A percentile compares a stretch with the other conserved stretches of the same genome.
Conservation (phyloP, 2,113 vertebrate species). For the Onychostruthus taczanowskii region DNA sequence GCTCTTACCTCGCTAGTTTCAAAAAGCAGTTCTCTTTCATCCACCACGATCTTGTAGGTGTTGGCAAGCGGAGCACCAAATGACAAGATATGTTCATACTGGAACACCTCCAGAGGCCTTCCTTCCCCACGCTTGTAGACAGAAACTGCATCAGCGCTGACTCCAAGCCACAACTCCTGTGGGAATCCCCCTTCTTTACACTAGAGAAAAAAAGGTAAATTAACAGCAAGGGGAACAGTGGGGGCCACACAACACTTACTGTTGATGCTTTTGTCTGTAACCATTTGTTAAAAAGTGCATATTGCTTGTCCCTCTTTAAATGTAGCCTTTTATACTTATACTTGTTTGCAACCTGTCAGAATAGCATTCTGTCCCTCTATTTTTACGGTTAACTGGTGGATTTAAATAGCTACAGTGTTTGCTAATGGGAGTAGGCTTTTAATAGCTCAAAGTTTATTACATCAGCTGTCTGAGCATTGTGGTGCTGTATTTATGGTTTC, state of each 20-base stretch:
- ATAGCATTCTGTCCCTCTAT: neutral
- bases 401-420: neutral
- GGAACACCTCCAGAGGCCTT: constrained; percentile 89
- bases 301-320: neutral
- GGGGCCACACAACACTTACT: neutral
- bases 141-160: constrained; percentile 89
- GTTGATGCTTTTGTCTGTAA: neutral
- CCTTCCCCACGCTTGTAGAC: constrained; percentile 95
- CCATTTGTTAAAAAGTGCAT: neutral
- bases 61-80: constrained; percentile 92
- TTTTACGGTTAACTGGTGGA: neutral
- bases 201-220: constrained; percentile 60
- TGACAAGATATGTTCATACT: constrained; percentile 93
- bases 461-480: neutral
- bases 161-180: constrained; percentile 90
- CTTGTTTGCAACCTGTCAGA: neutral
- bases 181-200: constrained; percentile 89
- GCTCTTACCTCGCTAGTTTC: constrained; percentile 88
- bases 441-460: neutral
- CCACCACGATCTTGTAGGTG: constrained; percentile 92
- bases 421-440: neutral
- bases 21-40: constrained; percentile 91
- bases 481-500: neutral
- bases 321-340: neutral
- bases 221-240: neutral